Percentiles rank a stretch among this genome's conserved stretches.
Conservation (phyloP, 2,888 invertebrate species). For the Limenitis camilla region DNA sequence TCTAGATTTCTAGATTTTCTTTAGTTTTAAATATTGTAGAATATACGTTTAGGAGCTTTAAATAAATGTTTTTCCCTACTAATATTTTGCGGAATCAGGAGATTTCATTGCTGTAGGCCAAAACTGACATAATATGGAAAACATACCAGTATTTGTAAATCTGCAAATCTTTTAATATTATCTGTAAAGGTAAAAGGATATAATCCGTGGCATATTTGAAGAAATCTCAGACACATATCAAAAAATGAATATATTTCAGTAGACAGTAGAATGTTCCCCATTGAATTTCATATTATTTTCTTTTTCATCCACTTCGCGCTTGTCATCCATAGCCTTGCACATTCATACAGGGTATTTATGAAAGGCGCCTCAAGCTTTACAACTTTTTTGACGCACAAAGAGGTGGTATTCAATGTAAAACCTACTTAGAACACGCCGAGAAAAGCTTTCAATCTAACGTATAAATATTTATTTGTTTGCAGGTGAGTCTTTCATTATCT, state of each 20-base stretch:
- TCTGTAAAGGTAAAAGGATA: no score
- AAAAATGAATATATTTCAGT: no score
- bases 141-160: no score
- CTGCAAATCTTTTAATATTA: no score
- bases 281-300: constrained; percentile 5
- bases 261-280: neutral
- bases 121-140: no score
- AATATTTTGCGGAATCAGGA: no score
- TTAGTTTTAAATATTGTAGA: no score
- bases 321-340: constrained; percentile 17
- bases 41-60: no score
- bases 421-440: constrained; percentile 30
- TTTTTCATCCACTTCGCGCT: constrained; percentile 15
- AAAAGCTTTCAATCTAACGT: constrained; percentile 31
- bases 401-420: constrained; percentile 34
- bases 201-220: neutral
- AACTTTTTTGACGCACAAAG: constrained; percentile 39
- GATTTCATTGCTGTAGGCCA: no score
- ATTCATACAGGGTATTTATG: constrained; percentile 28
- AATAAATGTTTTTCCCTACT: no score
- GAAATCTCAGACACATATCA: no score
- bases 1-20: constrained; percentile 42
- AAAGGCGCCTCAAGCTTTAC: constrained; percentile 44
- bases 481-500: constrained; percentile 32
- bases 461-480: constrained; percentile 36